A percentile compares a stretch with the other conserved stretches of the same genome.
Conservation (phyloP, 2,113 vertebrate species). For the Circaetus cinerascens region DNA sequence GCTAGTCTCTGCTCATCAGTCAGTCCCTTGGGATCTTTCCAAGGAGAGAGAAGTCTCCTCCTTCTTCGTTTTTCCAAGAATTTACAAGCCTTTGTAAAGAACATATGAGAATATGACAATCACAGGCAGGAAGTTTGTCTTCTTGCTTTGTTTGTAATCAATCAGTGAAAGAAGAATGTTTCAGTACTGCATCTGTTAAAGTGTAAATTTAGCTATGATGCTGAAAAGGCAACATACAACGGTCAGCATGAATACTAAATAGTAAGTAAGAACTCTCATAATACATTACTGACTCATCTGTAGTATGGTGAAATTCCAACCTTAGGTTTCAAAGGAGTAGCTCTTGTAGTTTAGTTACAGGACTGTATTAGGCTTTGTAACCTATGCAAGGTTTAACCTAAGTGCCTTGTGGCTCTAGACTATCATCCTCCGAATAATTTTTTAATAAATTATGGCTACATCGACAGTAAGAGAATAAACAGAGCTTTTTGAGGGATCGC, state of each 20-base stretch:
- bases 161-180: not conserved
- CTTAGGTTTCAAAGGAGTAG: not conserved
- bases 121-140: not conserved
- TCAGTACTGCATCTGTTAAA: not conserved
- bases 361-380: not conserved
- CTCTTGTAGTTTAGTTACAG: not conserved
- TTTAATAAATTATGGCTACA: not conserved
- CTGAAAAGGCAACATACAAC: not conserved
- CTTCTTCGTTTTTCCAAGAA: conserved; percentile 79
- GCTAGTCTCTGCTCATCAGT: conserved; percentile 79
- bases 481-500: not conserved
- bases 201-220: not conserved
- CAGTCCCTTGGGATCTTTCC: conserved; percentile 79
- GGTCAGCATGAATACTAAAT: not conserved
- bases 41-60: conserved; percentile 59
- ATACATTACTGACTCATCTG: not conserved
- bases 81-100: conserved; percentile 73
- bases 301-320: not conserved
- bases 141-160: not conserved
- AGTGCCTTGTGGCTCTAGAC: not conserved
- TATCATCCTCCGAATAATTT: not conserved
- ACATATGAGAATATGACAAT: not conserved
- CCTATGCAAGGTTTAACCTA: not conserved
- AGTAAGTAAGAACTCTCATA: not conserved
- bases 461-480: not conserved